Conservation (phyloP, 2,888 invertebrate species). For the Trypoxylon attenuatum region DNA sequence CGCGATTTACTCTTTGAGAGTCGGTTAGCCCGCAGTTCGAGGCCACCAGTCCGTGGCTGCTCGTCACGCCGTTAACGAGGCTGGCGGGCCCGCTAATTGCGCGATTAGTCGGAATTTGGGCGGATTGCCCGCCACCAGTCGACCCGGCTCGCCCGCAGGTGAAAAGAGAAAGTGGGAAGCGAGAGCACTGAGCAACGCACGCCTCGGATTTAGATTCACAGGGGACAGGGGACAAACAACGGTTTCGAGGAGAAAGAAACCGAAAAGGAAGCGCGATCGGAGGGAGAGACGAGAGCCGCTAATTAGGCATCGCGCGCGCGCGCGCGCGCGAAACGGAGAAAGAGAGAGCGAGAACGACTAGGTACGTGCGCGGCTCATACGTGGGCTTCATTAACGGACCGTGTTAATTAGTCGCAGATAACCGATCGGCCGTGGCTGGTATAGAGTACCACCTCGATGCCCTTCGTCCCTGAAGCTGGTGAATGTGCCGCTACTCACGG, state of each 20-base stretch:
- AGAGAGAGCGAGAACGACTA: constrained; percentile 39
- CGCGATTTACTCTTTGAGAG: neutral
- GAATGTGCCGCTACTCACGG: constrained; percentile 34
- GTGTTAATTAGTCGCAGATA: constrained; percentile 71
- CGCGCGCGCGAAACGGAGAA: constrained; percentile 41
- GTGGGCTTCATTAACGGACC: constrained; percentile 68
- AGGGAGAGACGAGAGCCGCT: constrained; percentile 55
- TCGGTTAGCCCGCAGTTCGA: neutral
- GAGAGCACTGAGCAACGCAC: constrained; percentile 26
- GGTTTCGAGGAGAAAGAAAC: constrained; percentile 4
- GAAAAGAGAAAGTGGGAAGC: too few species aligned
- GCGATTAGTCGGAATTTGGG: constrained; percentile 54
- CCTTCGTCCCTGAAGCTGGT: constrained; percentile 41
- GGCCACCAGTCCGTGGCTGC: neutral
- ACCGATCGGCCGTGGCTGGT: constrained; percentile 61
- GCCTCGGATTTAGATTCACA: constrained; percentile 40
- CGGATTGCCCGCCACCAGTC: constrained; percentile 29
- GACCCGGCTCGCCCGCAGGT: constrained; percentile 17
- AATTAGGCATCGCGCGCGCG: constrained; percentile 67
- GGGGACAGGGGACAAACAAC: neutral
- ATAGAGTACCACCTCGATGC: constrained; percentile 52
- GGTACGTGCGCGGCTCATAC: constrained; percentile 58
- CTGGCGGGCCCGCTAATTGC: constrained; percentile 43
- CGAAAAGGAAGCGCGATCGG: constrained; percentile 5
- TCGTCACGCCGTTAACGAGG: constrained; percentile 39